Base-by-base conservation (phyloP, 2,113 vertebrate genomes). In the Poecilia latipinna region DNA sequence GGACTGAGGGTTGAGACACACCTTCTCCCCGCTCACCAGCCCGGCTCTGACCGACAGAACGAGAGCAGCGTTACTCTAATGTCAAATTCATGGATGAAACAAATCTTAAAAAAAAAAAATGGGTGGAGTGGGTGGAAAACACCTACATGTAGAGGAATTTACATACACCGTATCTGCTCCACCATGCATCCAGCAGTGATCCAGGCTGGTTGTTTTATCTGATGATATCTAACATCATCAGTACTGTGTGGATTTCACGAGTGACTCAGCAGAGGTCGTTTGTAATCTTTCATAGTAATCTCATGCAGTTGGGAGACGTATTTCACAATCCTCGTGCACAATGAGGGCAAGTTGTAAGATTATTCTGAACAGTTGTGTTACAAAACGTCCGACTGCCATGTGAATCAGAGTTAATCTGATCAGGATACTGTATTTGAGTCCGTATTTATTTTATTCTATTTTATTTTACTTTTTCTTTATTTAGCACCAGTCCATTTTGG, bases 1-100 rank as follows among this genome's bases (percentile, higher is more conserved):
- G 0, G 91, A 88, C 0, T 29, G 78, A n/a, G 90, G 90, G 68
- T 95, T 91, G 75, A 95, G 87, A 22, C 94, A 95, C 3, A 94
- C 83, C 62, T 84, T 93, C 68, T 91, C 77, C 22, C 93, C 94
- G 8, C 35, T 92, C 3, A 29, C 73, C 77, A 95, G 80, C 5
- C 80, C 80, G 44, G 94, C 93, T 77, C 94, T 95, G 78, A 4
- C 29, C 79, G 1, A 75, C 3, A 73, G 29, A 75, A 15, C 48
- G n/a, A 67, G 7, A 57, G 22, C 24, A 33, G 7, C 29, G 35
- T 62, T 7, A 28, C 13, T 12, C 28, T 13, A 15, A 42, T 15
- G 39, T 42, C 39, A 63, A 44, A 11, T n/a, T 12, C n/a, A 12
- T 7, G 19, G 12, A 5, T 44, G n/a, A 0, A 57, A 7, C 29